These are phyloP conservation scores for Haplochromis vanheusdeni DNA, from an alignment of 2,113 vertebrate species.

Conservation along the genomic window DNA sequence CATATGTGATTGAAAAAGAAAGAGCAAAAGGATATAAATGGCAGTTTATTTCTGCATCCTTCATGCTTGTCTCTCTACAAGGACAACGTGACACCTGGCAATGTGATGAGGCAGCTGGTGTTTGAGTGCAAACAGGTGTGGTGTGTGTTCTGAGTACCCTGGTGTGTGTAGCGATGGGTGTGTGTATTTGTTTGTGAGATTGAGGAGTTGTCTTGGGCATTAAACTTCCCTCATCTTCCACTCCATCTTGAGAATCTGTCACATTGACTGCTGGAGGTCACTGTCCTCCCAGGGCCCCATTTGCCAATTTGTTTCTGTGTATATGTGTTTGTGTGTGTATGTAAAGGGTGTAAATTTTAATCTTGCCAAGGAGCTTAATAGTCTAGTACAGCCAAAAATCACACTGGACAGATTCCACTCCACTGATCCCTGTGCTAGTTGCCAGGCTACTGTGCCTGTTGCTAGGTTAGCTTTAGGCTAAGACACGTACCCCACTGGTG, in stretches of 20 bases:
- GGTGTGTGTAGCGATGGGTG: neutral
- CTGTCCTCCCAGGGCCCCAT: constrained; percentile 55
- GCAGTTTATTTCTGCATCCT: constrained; percentile 19
- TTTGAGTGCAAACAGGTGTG: constrained; percentile 30
- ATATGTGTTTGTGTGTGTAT: constrained; percentile 26
- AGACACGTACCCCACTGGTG: constrained; percentile 19
- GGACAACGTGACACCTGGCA: constrained; percentile 46
- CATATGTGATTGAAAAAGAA: neutral
- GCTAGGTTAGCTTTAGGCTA: constrained; percentile 44
- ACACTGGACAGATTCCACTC: constrained; percentile 40
- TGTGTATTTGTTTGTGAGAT: neutral
- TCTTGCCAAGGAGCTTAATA: constrained; percentile 48
- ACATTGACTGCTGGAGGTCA: constrained; percentile 54
- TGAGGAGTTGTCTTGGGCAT: neutral
- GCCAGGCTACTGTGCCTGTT: constrained; percentile 46
- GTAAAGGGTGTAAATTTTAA: constrained; percentile 49
- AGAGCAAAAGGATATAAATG: neutral
- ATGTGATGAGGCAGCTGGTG: constrained; percentile 30
- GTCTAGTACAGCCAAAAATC: constrained; percentile 28
- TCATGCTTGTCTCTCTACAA: constrained; percentile 38
- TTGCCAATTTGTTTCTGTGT: constrained; percentile 33
- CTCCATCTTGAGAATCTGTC: constrained; percentile 25
- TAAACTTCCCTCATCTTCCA: neutral
- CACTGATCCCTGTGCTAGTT: constrained; percentile 40
- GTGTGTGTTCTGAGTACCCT: neutral